Conservation (phyloP, 2,113 vertebrate species). For the Oncorhynchus nerka region DNA sequence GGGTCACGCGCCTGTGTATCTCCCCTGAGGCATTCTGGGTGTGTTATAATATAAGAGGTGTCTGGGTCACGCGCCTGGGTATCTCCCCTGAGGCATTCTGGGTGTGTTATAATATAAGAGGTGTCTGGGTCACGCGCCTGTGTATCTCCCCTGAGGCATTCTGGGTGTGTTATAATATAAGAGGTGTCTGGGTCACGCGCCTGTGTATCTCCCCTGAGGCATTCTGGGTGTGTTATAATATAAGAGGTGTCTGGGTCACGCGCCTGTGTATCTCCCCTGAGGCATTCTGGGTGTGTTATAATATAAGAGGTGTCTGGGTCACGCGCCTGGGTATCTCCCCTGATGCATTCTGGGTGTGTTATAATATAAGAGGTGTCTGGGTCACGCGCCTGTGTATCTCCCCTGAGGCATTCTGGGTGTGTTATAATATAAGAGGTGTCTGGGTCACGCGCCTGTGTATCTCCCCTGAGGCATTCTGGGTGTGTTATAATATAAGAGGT, state of each 20-base stretch:
- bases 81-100: no score
- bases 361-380: conserved; percentile 50
- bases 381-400: conserved; percentile 51
- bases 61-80: conserved; percentile 57
- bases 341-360: no score
- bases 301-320: conserved; percentile 58
- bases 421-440: conserved; percentile 40
- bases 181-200: conserved; percentile 62
- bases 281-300: no score
- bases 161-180: no score
- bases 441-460: conserved; percentile 49
- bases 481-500: conserved; percentile 16
- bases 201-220: conserved; percentile 10
- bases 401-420: no score
- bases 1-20: conserved; percentile 54
- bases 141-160: no score
- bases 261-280: conserved; percentile 17
- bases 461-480: no score
- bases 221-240: no score
- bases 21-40: no score
- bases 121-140: conserved; percentile 63
- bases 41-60: conserved; percentile 24
- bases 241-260: conserved; percentile 59
- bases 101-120: not conserved
- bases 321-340: conserved; percentile 27